Percentiles rank a stretch among this genome's conserved stretches.
phyloP scores from a whole-genome alignment of 2,888 invertebrate species.

The Parnassius orleans region DNA sequence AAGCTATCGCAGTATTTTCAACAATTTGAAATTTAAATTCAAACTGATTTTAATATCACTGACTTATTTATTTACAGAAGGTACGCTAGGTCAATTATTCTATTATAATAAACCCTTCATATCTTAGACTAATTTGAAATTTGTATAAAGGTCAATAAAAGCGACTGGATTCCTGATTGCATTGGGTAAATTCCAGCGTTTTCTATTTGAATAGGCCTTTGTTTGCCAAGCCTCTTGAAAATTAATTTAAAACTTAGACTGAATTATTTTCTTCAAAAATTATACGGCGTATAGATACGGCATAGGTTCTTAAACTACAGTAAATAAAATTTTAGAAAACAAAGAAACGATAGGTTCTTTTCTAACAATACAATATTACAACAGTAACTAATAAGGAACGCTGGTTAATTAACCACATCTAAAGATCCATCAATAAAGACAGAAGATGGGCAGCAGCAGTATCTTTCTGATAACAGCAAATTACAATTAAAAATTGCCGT shows the following conservation, averaged over 20 bases:
- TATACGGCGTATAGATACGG: slow-evolving; percentile 4
- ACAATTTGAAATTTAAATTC: not conserved
- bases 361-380: no score
- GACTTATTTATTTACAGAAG: slow-evolving; percentile 31
- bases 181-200: slow-evolving; percentile 37
- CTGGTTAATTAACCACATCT: no score
- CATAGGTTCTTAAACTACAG: not conserved
- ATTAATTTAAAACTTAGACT: slow-evolving; percentile 26
- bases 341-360: no score
- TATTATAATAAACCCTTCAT: slow-evolving; percentile 50
- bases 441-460: no score
- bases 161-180: slow-evolving; percentile 51
- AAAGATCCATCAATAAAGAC: no score
- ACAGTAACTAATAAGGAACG: no score
- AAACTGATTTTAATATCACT: not conserved
- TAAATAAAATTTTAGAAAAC: no score
- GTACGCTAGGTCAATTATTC: slow-evolving; percentile 66
- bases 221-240: slow-evolving; percentile 39
- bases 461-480: no score
- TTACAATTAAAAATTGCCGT: no score
- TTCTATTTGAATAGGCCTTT: slow-evolving; percentile 53
- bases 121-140: slow-evolving; percentile 51
- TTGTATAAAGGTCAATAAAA: slow-evolving; percentile 73
- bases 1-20: not conserved
- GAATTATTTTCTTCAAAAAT: slow-evolving; percentile 20